Conservation (phyloP, 2,888 invertebrate genomes). For the Agonum fuliginosum region DNA sequence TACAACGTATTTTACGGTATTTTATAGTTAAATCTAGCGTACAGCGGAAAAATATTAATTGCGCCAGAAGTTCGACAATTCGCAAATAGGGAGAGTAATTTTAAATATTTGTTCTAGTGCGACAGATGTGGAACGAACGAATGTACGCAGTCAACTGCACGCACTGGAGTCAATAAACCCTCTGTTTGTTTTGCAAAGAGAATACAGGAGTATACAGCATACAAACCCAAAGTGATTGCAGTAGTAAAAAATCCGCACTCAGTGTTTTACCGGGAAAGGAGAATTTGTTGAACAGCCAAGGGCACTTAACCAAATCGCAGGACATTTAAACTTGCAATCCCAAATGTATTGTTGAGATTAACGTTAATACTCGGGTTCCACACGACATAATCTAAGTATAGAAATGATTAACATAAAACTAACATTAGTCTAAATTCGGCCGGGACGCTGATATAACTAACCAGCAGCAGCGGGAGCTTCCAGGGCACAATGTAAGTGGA, state of each 20-base stretch:
- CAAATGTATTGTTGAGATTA: slow-evolving; percentile 66
- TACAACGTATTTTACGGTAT: background rate
- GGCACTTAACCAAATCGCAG: slow-evolving; percentile 60
- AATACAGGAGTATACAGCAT: background rate
- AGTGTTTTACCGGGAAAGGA: slow-evolving; percentile 2
- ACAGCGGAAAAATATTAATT: slow-evolving; percentile 48
- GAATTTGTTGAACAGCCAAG: slow-evolving; percentile 45
- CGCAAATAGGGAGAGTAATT: slow-evolving; percentile 39
- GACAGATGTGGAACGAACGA: slow-evolving; percentile 56
- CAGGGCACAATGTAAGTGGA: slow-evolving; percentile 65
- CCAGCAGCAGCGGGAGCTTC: background rate
- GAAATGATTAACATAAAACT: slow-evolving; percentile 69
- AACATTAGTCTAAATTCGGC: slow-evolving; percentile 68
- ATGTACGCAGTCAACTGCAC: slow-evolving; percentile 16
- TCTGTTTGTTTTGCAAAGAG: slow-evolving; percentile 44
- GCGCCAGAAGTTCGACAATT: slow-evolving; percentile 33
- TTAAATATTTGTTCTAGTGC: slow-evolving; percentile 57
- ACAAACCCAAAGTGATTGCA: background rate
- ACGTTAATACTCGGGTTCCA: slow-evolving; percentile 65
- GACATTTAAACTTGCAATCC: slow-evolving; percentile 65
- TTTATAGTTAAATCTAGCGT: slow-evolving; percentile 26
- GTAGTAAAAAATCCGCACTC: slow-evolving; percentile 40
- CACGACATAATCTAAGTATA: slow-evolving; percentile 66
- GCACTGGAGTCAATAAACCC: slow-evolving; percentile 40
- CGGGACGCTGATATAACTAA: slow-evolving; percentile 45